These are phyloP conservation scores for Ceratina calcarata DNA, from an alignment of 1,140 invertebrate genomes.

Conservation along the genomic window DNA sequence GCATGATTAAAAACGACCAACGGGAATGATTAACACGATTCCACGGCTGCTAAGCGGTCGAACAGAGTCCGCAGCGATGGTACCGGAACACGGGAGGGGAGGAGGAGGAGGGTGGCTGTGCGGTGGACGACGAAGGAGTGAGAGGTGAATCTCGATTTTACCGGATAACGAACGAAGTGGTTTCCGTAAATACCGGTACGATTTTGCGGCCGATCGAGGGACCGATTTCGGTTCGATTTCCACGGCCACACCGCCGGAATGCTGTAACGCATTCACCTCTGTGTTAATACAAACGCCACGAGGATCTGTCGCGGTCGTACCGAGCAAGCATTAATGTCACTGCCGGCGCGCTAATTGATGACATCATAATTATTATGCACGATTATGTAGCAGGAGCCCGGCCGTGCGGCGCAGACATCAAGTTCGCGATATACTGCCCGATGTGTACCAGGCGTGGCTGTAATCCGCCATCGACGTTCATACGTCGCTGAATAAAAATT, in stretches of 20 bases:
- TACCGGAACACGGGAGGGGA: no score
- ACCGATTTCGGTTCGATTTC: conserved; percentile 14
- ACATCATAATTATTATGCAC: conserved; percentile 70
- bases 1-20: conserved; percentile 36
- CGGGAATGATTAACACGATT: conserved; percentile 22
- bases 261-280: not conserved
- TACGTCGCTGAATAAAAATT: conserved; percentile 13
- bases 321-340: conserved; percentile 65
- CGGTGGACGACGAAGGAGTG: no score
- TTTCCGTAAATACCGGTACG: conserved; percentile 47
- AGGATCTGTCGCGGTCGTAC: conserved; percentile 63
- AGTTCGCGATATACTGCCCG: conserved; percentile 59
- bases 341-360: conserved; percentile 64
- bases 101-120: no score
- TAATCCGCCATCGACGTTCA: not conserved
- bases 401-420: conserved; percentile 55
- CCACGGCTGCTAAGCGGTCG: conserved; percentile 1
- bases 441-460: not conserved
- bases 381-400: conserved; percentile 63
- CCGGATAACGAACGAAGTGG: conserved; percentile 43
- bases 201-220: conserved; percentile 32
- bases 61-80: not conserved
- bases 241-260: conserved; percentile 5
- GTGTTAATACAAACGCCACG: conserved; percentile 44
- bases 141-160: conserved; percentile 36